phyloP scores from a whole-genome alignment of 1,140 invertebrate genomes.

The Melitaea cinxia region DNA sequence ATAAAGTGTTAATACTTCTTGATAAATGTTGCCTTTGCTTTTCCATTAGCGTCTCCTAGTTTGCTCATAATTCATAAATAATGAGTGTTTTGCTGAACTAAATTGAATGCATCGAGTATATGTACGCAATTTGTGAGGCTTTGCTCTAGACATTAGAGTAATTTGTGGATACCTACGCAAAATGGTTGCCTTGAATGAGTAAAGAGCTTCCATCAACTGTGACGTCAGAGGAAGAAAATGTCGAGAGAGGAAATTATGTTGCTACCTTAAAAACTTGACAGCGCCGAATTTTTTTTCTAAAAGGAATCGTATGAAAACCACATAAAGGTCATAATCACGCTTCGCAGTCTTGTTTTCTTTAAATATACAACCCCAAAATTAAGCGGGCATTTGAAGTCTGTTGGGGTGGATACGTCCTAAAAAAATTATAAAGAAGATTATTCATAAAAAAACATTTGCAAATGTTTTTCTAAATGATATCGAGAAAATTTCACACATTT shows the following conservation, averaged over 20 bases:
- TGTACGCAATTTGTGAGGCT: constrained; percentile 25
- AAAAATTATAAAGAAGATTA: neutral
- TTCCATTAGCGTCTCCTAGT: neutral
- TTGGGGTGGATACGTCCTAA: neutral
- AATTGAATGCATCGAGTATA: constrained; percentile 28
- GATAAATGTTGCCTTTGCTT: neutral
- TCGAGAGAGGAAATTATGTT: constrained; percentile 14
- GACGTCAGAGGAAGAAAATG: constrained; percentile 13
- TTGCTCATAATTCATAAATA: neutral
- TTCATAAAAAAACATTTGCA: neutral
- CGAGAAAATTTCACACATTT: no score
- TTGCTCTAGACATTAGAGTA: constrained; percentile 22
- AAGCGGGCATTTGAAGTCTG: neutral
- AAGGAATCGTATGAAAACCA: neutral
- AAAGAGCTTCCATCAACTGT: constrained; percentile 23
- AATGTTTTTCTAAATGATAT: neutral
- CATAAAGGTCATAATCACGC: neutral
- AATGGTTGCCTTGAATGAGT: constrained; percentile 32
- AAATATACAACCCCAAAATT: neutral
- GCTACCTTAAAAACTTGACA: constrained; percentile 2
- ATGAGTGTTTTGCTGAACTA: constrained; percentile 12
- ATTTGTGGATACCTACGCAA: constrained; percentile 31
- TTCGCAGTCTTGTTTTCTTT: neutral
- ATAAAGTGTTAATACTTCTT: no score
- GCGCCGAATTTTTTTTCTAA: neutral